These are phyloP conservation scores for Ectropis grisescens DNA, from an alignment of 1,140 invertebrate genomes.

Conservation along the genomic window DNA sequence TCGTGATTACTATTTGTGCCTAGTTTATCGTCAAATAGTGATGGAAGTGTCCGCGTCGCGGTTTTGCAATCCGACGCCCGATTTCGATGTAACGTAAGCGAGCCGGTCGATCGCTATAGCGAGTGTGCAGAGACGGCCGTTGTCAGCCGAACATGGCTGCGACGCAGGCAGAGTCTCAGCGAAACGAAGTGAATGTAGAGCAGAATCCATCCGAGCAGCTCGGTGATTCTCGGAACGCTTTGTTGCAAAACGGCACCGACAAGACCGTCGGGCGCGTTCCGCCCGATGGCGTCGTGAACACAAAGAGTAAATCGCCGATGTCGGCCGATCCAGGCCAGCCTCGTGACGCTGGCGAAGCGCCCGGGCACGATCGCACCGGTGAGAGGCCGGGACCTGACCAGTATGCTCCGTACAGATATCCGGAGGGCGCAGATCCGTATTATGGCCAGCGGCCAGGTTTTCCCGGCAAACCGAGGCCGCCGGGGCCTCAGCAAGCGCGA, in stretches of 20 bases:
- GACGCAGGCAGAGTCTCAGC: constrained; percentile 75
- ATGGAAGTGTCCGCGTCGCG: constrained; percentile 68
- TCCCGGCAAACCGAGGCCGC: constrained; percentile 56
- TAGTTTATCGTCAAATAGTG: constrained; percentile 70
- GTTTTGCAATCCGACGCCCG: constrained; percentile 68
- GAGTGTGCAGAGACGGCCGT: constrained; percentile 67
- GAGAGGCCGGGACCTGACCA: constrained; percentile 48
- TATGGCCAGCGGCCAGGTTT: constrained; percentile 53
- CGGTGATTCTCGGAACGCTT: constrained; percentile 72
- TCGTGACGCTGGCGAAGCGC: constrained; percentile 53
- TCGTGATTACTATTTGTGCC: constrained; percentile 63
- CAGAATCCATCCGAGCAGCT: constrained; percentile 73
- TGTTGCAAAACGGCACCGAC: constrained; percentile 73
- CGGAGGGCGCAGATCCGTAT: constrained; percentile 52
- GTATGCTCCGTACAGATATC: constrained; percentile 59
- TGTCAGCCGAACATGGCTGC: constrained; percentile 75
- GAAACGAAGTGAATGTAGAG: constrained; percentile 74
- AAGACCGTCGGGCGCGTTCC: constrained; percentile 63
- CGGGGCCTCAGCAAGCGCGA: constrained; percentile 60
- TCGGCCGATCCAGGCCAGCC: constrained; percentile 54
- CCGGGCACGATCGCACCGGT: constrained; percentile 50
- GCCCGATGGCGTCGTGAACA: constrained; percentile 66
- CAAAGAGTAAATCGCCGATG: constrained; percentile 67
- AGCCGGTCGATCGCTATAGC: constrained; percentile 69
- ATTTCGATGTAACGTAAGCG: constrained; percentile 71